Base-by-base conservation (phyloP, 2,113 vertebrate species). In the Monopterus albus region DNA sequence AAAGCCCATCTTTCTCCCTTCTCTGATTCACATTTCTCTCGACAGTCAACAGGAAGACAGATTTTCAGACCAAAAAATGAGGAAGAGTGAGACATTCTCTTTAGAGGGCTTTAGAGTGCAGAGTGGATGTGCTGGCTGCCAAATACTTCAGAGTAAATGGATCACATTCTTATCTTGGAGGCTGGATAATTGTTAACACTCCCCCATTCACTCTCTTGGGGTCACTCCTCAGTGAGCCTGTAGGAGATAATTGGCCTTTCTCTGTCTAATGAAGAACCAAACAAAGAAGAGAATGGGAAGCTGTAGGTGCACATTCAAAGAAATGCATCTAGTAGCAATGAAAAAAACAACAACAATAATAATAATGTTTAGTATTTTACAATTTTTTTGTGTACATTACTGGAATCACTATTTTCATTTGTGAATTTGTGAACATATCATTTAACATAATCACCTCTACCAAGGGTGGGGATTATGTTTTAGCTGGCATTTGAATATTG, bases 231-330 rank as follows among this genome's bases (percentile, higher is more conserved):
- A 64, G 51, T 28, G 58, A 82, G 52, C 59, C 73, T 72, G 73
- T 58, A 81, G 75, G 67, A 66, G 55, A 85, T 88, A 89, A 91
- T 81, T 79, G 81, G 60, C 63, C 74, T 75, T 81, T 66, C 49
- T 78, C 68, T 62, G 62, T 70, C 45, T 81, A 68, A 83, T 72
- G 59, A 68, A 51, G 66, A 82, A 29, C 18, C 56, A 69, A 68
- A 77, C 56, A 58, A 8, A 33, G 39, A 50, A 9, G 35, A 40
- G 15, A 49, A 33, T 26, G 20, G 10, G n/a, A 23, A 66, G 57
- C 25, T 39, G 58, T 57, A 17, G 39, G 31, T 59, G 52, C 26
- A 53, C 40, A 51, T 3, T 53, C 21, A 62, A 70, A 69, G 40
- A 50, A 55, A 75, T 40, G 46, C 7, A 70, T 51, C 49, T 20